Conservation (phyloP, 2,113 vertebrate genomes). For the Lampris megalopsis region DNA sequence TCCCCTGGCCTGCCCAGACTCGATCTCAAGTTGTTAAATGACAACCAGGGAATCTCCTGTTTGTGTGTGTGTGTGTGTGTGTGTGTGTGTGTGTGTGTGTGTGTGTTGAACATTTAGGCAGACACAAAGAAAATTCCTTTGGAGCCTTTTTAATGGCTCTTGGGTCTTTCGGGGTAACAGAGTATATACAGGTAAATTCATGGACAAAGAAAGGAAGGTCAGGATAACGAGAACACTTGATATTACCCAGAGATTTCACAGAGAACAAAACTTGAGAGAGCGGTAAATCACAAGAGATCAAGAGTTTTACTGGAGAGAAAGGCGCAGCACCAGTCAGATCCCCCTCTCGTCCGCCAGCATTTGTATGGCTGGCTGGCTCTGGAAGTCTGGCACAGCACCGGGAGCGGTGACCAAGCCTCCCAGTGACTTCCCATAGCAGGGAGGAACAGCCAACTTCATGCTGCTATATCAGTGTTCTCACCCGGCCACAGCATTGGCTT, state of each 20-base stretch:
- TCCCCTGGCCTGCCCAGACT: neutral
- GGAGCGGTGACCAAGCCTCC: neutral
- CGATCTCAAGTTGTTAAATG: neutral
- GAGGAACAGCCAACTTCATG: neutral
- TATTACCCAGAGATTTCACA: conserved; percentile 5
- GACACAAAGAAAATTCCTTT: no score
- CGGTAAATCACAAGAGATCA: neutral
- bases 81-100: no score
- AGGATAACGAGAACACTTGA: neutral
- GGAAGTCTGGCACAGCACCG: no score
- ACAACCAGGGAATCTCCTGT: neutral
- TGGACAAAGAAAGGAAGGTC: no score
- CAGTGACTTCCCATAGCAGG: neutral
- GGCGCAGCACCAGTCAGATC: conserved; percentile 24
- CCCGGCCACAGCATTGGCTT: neutral
- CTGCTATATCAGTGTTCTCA: neutral
- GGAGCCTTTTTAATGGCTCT: no score
- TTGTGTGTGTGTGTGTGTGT: neutral
- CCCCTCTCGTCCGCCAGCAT: neutral
- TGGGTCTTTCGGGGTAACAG: no score
- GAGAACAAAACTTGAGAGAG: conserved; percentile 1
- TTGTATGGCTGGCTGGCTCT: neutral
- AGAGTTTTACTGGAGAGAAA: conserved; percentile 6
- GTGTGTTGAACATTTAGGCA: no score
- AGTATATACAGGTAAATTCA: no score